Conservation (phyloP, 2,888 invertebrate species). For the Drosophila macrospina region DNA sequence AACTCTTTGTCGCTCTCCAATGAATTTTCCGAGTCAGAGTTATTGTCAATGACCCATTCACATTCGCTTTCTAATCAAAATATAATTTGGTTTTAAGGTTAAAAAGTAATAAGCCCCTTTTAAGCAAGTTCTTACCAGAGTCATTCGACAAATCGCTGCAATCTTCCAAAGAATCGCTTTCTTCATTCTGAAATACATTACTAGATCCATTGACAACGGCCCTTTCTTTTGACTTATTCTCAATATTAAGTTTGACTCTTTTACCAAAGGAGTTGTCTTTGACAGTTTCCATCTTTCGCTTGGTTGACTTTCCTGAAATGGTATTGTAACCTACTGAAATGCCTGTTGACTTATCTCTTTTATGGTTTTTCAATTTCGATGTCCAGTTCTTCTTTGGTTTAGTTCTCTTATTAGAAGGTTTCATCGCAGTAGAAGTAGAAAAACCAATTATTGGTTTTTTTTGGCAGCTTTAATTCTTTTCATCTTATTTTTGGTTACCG, state of each 20-base stretch:
- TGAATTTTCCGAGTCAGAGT: slow-evolving; percentile 3
- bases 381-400: not conserved
- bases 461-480: not conserved
- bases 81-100: not conserved
- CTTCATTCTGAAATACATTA: not conserved
- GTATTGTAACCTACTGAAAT: not conserved
- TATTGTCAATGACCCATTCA: not conserved
- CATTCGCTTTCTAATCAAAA: not conserved
- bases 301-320: not conserved
- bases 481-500: not conserved
- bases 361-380: not conserved
- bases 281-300: not conserved
- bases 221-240: not conserved
- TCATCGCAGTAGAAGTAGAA: not conserved
- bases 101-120: not conserved
- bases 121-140: not conserved
- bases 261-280: not conserved
- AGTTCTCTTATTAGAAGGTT: not conserved
- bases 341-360: not conserved
- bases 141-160: no score
- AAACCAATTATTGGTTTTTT: not conserved
- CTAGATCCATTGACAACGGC: not conserved
- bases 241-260: not conserved
- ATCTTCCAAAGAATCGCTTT: not conserved
- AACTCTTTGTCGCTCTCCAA: slow-evolving; percentile 13